These are phyloP conservation scores for Mus spicilegus DNA, from an alignment of 2,113 vertebrate genomes.

Conservation along the genomic window DNA sequence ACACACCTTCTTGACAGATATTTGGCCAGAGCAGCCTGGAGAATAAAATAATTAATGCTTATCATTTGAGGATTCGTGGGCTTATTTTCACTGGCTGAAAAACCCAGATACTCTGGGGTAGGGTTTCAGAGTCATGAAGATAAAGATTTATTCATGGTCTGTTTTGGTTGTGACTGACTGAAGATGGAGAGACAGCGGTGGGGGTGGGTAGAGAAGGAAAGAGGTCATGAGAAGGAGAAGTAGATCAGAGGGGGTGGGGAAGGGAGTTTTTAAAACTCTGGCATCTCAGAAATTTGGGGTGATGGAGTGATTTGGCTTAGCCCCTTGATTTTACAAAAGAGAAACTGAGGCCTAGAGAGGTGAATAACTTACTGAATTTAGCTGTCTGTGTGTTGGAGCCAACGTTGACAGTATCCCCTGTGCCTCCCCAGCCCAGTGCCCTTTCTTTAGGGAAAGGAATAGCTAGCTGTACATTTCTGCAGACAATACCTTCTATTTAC, in stretches of 20 bases:
- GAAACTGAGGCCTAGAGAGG: not conserved
- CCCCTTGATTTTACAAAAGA: not conserved
- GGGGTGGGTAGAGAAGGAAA: not conserved
- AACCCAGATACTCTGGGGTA: too few relatives aligned
- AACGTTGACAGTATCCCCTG: rapidly evolving
- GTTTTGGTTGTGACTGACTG: not conserved
- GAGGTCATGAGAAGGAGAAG: not conserved
- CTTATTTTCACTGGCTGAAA: not conserved
- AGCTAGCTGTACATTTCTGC: not conserved
- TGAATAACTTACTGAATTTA: not conserved
- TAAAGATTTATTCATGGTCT: not conserved
- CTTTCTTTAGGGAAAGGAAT: not conserved
- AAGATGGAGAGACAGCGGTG: not conserved
- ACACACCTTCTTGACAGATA: too few relatives aligned
- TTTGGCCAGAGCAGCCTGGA: not conserved
- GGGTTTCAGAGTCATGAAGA: not conserved
- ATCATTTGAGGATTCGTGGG: not conserved
- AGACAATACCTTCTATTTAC: not conserved
- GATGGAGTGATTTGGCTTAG: not conserved
- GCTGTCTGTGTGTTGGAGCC: not conserved
- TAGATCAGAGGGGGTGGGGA: not conserved
- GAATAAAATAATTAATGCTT: not conserved
- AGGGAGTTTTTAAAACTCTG: not conserved
- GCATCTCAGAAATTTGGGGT: not conserved
- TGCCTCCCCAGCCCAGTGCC: not conserved